Base-by-base conservation (phyloP, 2,797 vertebrate species). In the Crenichthys baileyi region DNA sequence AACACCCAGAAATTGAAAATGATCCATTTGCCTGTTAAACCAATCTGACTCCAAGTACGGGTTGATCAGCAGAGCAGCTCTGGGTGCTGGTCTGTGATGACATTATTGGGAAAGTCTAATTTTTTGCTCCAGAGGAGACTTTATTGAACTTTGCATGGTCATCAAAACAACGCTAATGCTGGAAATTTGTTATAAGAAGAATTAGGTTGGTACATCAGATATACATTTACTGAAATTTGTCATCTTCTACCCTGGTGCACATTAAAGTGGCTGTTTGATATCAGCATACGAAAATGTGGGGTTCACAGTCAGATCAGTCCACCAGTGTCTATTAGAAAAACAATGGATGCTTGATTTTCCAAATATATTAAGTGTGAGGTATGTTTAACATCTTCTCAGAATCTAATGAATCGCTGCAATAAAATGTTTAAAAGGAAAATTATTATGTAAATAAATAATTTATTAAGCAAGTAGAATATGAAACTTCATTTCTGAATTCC, bases 51-150 rank as follows among this genome's bases (percentile, higher is more conserved):
- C 16, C n/a, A 61, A 44, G 78, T 60, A 46, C 39, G 75, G 85
- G 78, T 84, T 88, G 86, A 80, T 81, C 87, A 79, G 86, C 68
- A 79, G 86, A 86, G 88, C 87, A 80, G 80, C 65, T 78, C 83
- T n/a, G 12, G 51, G 76, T 79, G 58, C 79, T 77, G 75, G 75
- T 70, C 81, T 83, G 67, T 85, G 80, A 87, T 85, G 67, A 85
- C 85, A 79, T 89, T 86, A 88, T 90, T 83, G 73, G 87, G 80
- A 74, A 73, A 83, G 80, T 86, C 82, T 91, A 41, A 91, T 91
- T 91, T 93, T 82, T 81, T 90, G 89, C 83, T 91, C 79, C 55
- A 83, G 75, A 83, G 72, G 79, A 88, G 83, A 77, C 72, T 82
- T 83, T 77, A 39, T 74, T 88, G 85, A 90, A 91, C 85, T 91